Conservation (phyloP, 92 coral and sea anemone species). For the Paramuricea clavata region DNA sequence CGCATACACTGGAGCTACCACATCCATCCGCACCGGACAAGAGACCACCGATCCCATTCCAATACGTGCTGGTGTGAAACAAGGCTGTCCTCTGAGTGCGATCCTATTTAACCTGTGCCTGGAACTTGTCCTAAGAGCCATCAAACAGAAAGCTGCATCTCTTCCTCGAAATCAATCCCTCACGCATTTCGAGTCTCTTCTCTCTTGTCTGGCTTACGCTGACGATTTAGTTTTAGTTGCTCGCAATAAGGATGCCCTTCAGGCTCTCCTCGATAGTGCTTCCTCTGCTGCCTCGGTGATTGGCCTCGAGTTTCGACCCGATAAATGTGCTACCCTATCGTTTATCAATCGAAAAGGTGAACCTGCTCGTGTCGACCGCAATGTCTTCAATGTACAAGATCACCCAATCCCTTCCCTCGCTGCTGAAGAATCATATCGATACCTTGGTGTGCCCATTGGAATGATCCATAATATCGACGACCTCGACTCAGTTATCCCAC, state of each 20-base stretch:
- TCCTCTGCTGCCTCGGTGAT: conserved; percentile 15
- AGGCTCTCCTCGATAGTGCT: conserved; percentile 28
- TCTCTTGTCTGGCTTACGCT: conserved; percentile 42
- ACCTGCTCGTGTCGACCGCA: not conserved
- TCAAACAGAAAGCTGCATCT: not conserved
- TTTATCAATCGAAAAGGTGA: too few species aligned
- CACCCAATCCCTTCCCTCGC: not conserved
- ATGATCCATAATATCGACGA: conserved; percentile 2
- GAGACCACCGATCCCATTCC: conserved; percentile 11
- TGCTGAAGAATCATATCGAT: not conserved
- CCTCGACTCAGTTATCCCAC: conserved; percentile 10
- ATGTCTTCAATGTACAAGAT: not conserved
- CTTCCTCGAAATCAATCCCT: too few species aligned
- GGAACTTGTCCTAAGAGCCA: conserved; percentile 31
- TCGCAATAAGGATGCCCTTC: conserved; percentile 18
- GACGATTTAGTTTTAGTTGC: conserved; percentile 38
- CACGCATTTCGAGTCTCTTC: too few species aligned
- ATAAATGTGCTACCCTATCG: conserved; percentile 50
- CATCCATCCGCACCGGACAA: not conserved
- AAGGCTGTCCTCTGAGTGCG: conserved; percentile 41
- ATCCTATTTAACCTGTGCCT: conserved; percentile 36
- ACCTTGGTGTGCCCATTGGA: conserved; percentile 18
- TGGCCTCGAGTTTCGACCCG: conserved; percentile 39
- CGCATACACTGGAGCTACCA: not conserved
- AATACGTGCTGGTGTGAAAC: conserved; percentile 34